Conservation (phyloP, 2,888 invertebrate genomes). For the Apamea sordens region DNA sequence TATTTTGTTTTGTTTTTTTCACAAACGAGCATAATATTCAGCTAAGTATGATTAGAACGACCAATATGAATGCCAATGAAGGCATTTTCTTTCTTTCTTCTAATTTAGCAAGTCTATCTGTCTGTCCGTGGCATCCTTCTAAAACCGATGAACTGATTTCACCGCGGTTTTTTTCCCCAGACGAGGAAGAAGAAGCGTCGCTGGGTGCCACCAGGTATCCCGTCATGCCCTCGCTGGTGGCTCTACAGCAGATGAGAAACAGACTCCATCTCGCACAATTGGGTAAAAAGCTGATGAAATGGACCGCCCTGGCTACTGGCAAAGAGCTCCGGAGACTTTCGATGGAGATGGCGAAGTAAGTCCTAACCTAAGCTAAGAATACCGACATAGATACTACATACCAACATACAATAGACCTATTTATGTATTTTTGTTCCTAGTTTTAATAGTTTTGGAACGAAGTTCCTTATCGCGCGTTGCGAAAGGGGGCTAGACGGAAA, state of each 20-base stretch:
- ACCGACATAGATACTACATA: neutral
- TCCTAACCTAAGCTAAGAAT: neutral
- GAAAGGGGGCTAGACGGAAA: no score
- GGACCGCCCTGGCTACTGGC: constrained; percentile 83
- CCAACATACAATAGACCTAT: no score
- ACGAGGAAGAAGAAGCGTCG: constrained; percentile 34
- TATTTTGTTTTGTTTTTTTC: no score
- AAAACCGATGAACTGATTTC: neutral
- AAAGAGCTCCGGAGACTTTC: constrained; percentile 78
- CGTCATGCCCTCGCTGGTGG: constrained; percentile 84
- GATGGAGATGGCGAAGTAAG: constrained; percentile 50
- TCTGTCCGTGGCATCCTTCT: neutral
- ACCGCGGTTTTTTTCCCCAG: neutral
- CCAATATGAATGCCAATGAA: no score
- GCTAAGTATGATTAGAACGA: no score
- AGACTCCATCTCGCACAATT: constrained; percentile 80
- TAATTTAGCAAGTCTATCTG: no score
- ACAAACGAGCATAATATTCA: no score
- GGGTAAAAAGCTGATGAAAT: constrained; percentile 85
- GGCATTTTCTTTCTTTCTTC: no score
- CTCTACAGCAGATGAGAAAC: constrained; percentile 85
- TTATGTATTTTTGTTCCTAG: no score
- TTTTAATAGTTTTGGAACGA: no score
- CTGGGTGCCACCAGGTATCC: constrained; percentile 72
- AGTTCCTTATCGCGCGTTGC: no score